phyloP scores from a whole-genome alignment of 2,797 vertebrate species.

The Catostomus latipinnis region DNA sequence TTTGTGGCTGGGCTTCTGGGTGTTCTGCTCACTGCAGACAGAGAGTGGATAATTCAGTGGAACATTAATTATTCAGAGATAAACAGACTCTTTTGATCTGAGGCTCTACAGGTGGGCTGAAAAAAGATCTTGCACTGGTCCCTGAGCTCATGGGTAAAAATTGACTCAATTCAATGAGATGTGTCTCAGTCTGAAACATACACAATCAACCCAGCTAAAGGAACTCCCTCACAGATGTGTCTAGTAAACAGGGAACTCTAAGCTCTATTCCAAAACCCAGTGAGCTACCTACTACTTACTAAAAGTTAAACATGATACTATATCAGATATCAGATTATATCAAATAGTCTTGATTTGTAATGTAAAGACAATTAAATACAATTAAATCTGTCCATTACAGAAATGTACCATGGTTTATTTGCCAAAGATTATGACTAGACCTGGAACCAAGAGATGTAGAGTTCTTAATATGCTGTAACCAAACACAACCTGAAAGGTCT shows the following conservation, averaged over 20 bases:
- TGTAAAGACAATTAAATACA: no score
- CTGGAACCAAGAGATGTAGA: background rate
- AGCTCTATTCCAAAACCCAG: no score
- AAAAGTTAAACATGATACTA: no score
- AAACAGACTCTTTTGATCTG: constrained; percentile 47
- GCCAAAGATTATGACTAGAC: background rate
- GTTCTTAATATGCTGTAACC: constrained; percentile 32
- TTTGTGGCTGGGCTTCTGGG: constrained; percentile 26
- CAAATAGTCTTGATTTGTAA: no score
- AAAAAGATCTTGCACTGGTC: constrained; percentile 43
- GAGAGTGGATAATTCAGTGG: constrained; percentile 30
- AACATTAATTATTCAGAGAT: constrained; percentile 58
- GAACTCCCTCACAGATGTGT: background rate
- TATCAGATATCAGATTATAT: no score
- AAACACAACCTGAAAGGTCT: constrained; percentile 31
- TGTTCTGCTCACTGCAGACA: constrained; percentile 16
- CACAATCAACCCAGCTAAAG: background rate
- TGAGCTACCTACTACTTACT: no score
- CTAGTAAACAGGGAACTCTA: background rate
- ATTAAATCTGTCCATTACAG: no score
- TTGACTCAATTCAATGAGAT: constrained; percentile 46
- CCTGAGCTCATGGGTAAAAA: constrained; percentile 31
- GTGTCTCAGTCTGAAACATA: constrained; percentile 12
- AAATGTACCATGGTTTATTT: no score
- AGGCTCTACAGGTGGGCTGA: constrained; percentile 33